Conservation (phyloP, 2,888 invertebrate species). For the Trichogramma evanescens region DNA sequence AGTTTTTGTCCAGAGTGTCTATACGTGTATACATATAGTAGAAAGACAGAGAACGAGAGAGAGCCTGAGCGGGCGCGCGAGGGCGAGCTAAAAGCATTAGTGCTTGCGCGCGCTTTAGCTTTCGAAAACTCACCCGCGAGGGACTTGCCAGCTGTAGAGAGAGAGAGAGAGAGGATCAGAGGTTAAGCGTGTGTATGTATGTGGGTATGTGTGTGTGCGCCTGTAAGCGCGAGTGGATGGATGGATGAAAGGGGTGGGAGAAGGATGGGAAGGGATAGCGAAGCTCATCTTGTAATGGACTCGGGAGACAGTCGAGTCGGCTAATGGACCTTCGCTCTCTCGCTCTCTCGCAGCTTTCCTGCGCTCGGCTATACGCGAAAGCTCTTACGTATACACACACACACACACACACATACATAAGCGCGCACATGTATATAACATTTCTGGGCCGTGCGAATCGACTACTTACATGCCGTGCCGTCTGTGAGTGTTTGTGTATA, state of each 20-base stretch:
- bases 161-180: slow-evolving; percentile 6
- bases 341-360: neutral
- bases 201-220: neutral
- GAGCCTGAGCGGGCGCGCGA: slow-evolving; percentile 9
- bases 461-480: slow-evolving; percentile 9
- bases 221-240: neutral
- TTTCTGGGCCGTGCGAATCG: slow-evolving; percentile 39
- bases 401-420: too few relatives aligned
- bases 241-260: slow-evolving; percentile 31
- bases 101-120: slow-evolving; percentile 4
- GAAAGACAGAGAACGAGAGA: neutral
- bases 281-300: slow-evolving; percentile 48
- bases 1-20: slow-evolving; percentile 17
- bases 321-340: slow-evolving; percentile 40
- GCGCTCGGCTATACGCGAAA: slow-evolving; percentile 40
- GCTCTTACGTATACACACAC: slow-evolving; percentile 32
- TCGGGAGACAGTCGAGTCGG: slow-evolving; percentile 46
- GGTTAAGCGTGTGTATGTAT: slow-evolving; percentile 7
- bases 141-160: neutral
- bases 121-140: slow-evolving; percentile 17
- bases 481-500: neutral
- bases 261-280: slow-evolving; percentile 30
- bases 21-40: too few relatives aligned
- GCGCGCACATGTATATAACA: slow-evolving; percentile 4
- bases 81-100: slow-evolving; percentile 21